phyloP scores from a whole-genome alignment of 1,140 invertebrate species.

The Drosophila micromelanica region DNA sequence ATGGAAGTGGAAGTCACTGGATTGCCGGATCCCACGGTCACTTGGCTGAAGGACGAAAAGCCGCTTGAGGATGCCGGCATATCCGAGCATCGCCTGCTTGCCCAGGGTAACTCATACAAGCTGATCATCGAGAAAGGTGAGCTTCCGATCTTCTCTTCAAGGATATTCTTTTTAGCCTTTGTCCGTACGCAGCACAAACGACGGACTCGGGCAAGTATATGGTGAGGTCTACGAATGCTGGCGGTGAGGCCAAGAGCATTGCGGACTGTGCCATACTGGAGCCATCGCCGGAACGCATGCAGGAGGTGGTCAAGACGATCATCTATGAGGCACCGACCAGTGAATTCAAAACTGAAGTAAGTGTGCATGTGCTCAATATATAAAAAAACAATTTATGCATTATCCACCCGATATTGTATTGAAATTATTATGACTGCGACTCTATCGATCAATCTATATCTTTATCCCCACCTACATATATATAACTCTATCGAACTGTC shows the following conservation, averaged over 20 bases:
- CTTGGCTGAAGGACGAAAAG: slow-evolving; percentile 90
- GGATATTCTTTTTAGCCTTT: background rate
- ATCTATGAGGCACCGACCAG: slow-evolving; percentile 86
- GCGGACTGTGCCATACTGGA: slow-evolving; percentile 91
- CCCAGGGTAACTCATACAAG: slow-evolving; percentile 88
- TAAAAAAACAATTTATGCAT: slow-evolving; percentile 46
- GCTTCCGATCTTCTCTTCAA: background rate
- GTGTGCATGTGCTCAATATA: slow-evolving; percentile 84
- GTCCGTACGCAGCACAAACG: slow-evolving; percentile 75
- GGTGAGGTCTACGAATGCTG: slow-evolving; percentile 89
- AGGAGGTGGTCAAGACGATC: slow-evolving; percentile 88
- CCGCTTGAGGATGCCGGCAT: slow-evolving; percentile 85
- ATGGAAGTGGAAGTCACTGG: slow-evolving; percentile 93
- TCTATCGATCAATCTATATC: slow-evolving; percentile 33
- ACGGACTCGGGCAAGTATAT: slow-evolving; percentile 90
- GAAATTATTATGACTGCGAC: slow-evolving; percentile 25
- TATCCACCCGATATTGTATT: slow-evolving; percentile 38
- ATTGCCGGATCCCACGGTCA: slow-evolving; percentile 89
- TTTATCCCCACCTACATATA: slow-evolving; percentile 19
- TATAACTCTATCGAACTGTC: slow-evolving; percentile 29
- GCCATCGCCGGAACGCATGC: slow-evolving; percentile 88
- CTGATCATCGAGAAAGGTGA: slow-evolving; percentile 90
- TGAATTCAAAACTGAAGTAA: slow-evolving; percentile 84
- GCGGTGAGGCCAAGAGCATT: slow-evolving; percentile 91
- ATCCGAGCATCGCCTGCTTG: slow-evolving; percentile 85